phyloP scores from a whole-genome alignment of 2,888 invertebrate genomes.

The Epirrita christyi region DNA sequence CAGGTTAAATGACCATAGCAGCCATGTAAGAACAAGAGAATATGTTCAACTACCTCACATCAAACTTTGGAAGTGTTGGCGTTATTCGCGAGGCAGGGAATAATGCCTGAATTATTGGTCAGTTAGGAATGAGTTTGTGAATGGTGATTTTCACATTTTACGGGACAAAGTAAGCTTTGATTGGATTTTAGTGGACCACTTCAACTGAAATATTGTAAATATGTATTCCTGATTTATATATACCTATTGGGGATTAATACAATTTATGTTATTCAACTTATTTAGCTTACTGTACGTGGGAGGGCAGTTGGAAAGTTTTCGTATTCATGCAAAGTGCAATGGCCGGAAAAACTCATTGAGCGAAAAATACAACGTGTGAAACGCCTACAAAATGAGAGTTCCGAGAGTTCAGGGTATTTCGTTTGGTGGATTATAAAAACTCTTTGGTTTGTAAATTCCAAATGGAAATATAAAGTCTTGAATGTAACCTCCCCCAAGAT shows the following conservation, averaged over 20 bases:
- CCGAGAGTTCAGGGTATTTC: slow-evolving; percentile 2
- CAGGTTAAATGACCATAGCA: too few species aligned
- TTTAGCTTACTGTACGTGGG: background rate
- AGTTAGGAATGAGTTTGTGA: background rate
- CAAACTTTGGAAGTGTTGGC: too few species aligned
- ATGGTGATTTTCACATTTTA: background rate
- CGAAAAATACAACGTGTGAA: slow-evolving; percentile 17
- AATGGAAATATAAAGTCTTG: slow-evolving; percentile 9
- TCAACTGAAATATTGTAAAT: background rate
- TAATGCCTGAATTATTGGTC: too few species aligned
- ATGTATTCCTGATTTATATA: background rate
- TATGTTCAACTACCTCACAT: too few species aligned
- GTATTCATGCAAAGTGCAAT: slow-evolving; percentile 14
- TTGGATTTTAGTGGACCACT: background rate
- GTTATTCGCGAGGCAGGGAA: too few species aligned
- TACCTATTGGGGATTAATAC: background rate
- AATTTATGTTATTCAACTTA: background rate
- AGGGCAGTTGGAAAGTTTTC: slow-evolving; percentile 13
- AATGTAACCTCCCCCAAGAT: slow-evolving; percentile 10
- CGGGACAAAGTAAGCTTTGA: background rate
- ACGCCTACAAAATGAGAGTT: slow-evolving; percentile 12
- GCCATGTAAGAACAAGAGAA: too few species aligned
- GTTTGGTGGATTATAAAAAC: slow-evolving; percentile 11
- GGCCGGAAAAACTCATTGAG: slow-evolving; percentile 23
- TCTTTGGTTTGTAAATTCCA: slow-evolving; percentile 12